These are phyloP conservation scores for Chiloscyllium punctatum DNA, from an alignment of 2,797 vertebrate genomes.

Conservation along the genomic window DNA sequence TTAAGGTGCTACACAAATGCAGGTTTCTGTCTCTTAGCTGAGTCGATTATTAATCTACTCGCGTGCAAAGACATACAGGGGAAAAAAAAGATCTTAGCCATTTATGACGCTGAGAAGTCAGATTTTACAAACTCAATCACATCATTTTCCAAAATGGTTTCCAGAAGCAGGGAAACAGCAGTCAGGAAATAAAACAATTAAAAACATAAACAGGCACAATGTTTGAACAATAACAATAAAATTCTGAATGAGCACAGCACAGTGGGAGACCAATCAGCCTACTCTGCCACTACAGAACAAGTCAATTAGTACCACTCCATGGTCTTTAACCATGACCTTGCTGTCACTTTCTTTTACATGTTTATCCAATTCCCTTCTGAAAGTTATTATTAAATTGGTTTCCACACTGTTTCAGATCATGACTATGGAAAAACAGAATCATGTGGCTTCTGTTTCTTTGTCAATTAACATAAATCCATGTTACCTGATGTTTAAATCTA, in stretches of 20 bases:
- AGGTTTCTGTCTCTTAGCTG: neutral
- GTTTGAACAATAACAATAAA: neutral
- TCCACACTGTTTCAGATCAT: too few relatives aligned
- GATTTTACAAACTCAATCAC: neutral
- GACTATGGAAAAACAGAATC: neutral
- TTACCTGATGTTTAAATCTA: neutral
- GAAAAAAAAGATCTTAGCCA: too few relatives aligned
- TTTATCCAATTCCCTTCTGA: neutral
- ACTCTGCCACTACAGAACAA: neutral
- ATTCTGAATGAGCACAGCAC: neutral
- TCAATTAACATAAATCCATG: neutral
- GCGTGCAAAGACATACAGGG: neutral
- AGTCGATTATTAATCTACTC: neutral
- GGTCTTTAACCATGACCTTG: neutral
- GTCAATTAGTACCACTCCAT: neutral
- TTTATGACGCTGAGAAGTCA: neutral
- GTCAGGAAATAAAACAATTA: neutral
- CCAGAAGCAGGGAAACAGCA: conserved; percentile 11
- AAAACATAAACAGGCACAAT: neutral
- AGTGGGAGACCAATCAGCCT: neutral
- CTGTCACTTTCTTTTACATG: neutral
- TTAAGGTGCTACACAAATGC: neutral
- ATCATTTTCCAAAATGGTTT: conserved; percentile 21
- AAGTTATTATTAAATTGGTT: neutral
- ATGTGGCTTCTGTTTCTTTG: neutral